Conservation (phyloP, 2,888 invertebrate genomes). For the Catocala sponsa region DNA sequence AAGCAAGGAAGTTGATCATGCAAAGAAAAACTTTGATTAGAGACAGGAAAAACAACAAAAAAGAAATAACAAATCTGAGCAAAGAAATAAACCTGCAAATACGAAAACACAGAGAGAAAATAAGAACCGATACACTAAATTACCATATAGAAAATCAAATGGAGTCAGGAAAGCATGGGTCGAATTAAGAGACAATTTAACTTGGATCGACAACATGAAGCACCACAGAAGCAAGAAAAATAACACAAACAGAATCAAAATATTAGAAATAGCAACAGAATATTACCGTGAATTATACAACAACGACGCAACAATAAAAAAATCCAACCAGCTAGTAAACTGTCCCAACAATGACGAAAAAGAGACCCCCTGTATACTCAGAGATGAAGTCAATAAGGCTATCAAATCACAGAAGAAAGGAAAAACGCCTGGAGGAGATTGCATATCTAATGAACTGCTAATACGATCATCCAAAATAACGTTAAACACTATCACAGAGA, state of each 20-base stretch:
- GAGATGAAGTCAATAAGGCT: background rate
- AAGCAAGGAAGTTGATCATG: too few relatives aligned
- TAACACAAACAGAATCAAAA: conserved; percentile 1
- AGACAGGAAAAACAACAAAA: conserved; percentile 9
- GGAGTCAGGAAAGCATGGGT: background rate
- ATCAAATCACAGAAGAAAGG: background rate
- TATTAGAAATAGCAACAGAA: background rate
- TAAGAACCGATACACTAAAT: background rate
- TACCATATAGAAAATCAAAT: background rate
- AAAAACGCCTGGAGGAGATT: too few relatives aligned
- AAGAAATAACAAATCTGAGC: conserved; percentile 1
- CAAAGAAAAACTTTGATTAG: background rate
- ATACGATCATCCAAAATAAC: too few relatives aligned
- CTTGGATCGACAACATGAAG: background rate
- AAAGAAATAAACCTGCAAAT: conserved; percentile 5
- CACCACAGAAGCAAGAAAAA: background rate
- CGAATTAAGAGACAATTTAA: background rate
- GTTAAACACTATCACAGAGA: too few relatives aligned
- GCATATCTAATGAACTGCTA: too few relatives aligned
- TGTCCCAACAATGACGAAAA: background rate
- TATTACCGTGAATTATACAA: background rate
- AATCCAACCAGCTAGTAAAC: background rate
- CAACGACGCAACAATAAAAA: background rate
- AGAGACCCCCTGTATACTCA: background rate
- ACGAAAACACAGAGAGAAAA: background rate